Conservation (phyloP, 2,888 invertebrate species). For the Temnothorax unifasciatus region DNA sequence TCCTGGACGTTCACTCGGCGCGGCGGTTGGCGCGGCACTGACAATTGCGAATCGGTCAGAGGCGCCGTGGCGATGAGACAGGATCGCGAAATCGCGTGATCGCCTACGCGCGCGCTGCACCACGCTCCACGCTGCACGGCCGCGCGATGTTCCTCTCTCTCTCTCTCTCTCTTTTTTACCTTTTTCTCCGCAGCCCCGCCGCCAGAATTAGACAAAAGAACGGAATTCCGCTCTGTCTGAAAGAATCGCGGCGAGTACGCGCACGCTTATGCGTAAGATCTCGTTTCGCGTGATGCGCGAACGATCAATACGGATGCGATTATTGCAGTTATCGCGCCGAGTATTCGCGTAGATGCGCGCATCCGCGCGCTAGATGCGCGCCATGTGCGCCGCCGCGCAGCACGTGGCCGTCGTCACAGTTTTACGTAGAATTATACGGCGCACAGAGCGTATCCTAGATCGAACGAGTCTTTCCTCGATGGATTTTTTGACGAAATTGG, state of each 20-base stretch:
- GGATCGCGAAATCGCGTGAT: constrained; percentile 73
- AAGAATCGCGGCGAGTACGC: background rate
- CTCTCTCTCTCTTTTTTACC: background rate
- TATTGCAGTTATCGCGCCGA: background rate
- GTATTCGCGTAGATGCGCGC: background rate
- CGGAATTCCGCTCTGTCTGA: constrained; percentile 39
- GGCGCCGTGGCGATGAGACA: constrained; percentile 66
- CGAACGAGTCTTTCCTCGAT: background rate
- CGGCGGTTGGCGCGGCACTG: constrained; percentile 73
- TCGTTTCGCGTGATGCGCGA: background rate
- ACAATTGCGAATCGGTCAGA: constrained; percentile 73
- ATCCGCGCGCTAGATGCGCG: background rate
- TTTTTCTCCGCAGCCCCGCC: constrained; percentile 51
- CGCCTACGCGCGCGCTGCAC: constrained; percentile 56
- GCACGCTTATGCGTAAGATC: background rate
- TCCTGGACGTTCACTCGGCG: constrained; percentile 54
- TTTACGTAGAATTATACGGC: background rate
- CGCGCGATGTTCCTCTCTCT: background rate
- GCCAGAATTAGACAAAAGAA: constrained; percentile 71
- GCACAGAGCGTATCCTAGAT: background rate
- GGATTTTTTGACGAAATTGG: background rate
- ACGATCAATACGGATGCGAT: background rate
- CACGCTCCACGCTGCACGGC: background rate
- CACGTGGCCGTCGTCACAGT: background rate
- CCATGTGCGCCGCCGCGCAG: background rate